Evolutionary conservation across 2,888 invertebrate genomes (phyloP).

Genomic region (Sicus ferrugineus): DNA sequence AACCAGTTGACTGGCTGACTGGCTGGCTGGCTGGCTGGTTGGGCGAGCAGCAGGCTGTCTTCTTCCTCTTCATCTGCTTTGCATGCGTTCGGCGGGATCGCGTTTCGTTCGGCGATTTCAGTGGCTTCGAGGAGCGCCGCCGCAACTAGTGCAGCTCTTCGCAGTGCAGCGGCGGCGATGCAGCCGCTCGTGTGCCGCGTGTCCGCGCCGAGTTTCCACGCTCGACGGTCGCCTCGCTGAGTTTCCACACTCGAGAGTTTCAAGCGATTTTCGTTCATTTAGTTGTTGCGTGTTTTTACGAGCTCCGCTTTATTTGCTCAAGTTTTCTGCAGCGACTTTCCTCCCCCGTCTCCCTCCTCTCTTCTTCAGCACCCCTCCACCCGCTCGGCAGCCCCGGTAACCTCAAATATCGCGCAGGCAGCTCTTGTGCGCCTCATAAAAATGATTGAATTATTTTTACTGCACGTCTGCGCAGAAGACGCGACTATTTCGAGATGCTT

Average conservation of each 20-base stretch:
- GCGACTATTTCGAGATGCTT: no score
- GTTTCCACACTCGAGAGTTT: not conserved
- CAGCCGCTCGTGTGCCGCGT: no score
- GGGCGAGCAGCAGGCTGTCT: no score
- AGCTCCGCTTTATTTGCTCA: not conserved
- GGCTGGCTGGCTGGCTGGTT: no score
- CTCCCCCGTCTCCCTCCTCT: not conserved
- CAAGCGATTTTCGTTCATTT: conserved; percentile 33
- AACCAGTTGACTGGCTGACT: no score
- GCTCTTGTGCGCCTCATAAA: conserved; percentile 7
- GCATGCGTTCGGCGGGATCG: conserved; percentile 20
- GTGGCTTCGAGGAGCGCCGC: conserved; percentile 18
- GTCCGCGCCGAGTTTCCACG: no score
- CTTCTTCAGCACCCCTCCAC: not conserved
- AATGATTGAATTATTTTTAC: conserved; percentile 19
- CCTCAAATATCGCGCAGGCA: not conserved
- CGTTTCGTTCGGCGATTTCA: conserved; percentile 32
- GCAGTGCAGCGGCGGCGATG: no score
- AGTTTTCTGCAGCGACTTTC: not conserved
- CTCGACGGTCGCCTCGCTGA: not conserved
- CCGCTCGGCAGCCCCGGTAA: no score
- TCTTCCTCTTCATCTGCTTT: not conserved
- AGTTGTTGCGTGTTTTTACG: conserved; percentile 36
- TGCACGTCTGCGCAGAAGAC: not conserved
- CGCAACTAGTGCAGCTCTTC: no score